These are phyloP conservation scores for Cephus runcator DNA, from an alignment of 2,888 invertebrate genomes.

Conservation along the genomic window DNA sequence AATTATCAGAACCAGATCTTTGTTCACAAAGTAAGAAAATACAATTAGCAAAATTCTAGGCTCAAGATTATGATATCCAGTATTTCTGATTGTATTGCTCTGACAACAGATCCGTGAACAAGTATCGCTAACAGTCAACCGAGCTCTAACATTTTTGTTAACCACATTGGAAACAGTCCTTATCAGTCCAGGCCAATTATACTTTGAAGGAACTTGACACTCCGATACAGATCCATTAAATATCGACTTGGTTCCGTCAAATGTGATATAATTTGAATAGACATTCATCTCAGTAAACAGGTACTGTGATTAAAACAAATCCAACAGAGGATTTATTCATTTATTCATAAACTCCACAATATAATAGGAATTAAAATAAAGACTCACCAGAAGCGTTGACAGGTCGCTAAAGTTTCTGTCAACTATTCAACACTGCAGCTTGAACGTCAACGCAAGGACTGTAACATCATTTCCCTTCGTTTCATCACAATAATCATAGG, in stretches of 20 bases:
- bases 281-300: not conserved
- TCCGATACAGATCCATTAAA: not conserved
- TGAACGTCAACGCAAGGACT: not conserved
- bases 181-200: not conserved
- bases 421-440: not conserved
- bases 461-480: not conserved
- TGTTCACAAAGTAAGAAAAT: conserved; percentile 10
- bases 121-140: not conserved
- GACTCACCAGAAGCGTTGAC: not conserved
- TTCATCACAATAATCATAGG: not conserved
- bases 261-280: not conserved
- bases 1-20: conserved; percentile 3
- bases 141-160: not conserved
- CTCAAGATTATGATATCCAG: conserved; percentile 13
- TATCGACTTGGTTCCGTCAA: not conserved
- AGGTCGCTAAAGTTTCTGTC: not conserved
- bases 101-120: not conserved
- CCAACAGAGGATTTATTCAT: not conserved
- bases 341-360: not conserved
- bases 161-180: not conserved
- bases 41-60: conserved; percentile 1
- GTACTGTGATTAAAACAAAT: not conserved
- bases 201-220: not conserved
- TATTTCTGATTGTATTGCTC: not conserved
- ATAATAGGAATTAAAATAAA: not conserved